Evolutionary conservation across 2,113 vertebrate species (phyloP).

Genomic region (Tupaia chinensis): DNA sequence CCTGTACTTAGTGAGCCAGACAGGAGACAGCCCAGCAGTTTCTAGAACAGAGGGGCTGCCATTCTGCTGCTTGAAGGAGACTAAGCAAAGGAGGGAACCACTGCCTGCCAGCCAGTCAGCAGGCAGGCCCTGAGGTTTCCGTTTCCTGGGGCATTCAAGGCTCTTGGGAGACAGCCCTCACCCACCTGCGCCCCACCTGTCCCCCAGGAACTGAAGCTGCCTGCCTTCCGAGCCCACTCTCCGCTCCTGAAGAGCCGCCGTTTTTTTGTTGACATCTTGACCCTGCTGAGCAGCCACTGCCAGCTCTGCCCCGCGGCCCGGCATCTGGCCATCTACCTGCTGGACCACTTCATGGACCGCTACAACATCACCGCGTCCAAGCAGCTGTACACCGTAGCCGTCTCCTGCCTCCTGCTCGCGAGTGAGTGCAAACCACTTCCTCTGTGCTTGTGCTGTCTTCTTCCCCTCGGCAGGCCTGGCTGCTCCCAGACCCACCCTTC

Average conservation of each 20-base stretch:
- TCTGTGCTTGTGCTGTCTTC: fast-evolving
- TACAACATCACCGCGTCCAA: slow-evolving; percentile 90
- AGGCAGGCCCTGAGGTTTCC: fast-evolving
- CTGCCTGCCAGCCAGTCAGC: background rate
- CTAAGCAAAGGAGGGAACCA: fast-evolving
- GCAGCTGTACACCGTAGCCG: slow-evolving; percentile 91
- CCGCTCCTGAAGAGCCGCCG: slow-evolving; percentile 94
- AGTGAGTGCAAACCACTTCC: slow-evolving; percentile 87
- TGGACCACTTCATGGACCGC: slow-evolving; percentile 96
- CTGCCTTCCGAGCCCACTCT: slow-evolving; percentile 91
- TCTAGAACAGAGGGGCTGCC: background rate
- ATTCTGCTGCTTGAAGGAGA: background rate
- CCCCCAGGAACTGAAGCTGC: slow-evolving; percentile 94
- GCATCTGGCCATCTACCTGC: slow-evolving; percentile 94
- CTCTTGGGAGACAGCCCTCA: background rate
- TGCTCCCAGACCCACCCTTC: background rate
- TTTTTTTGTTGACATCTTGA: slow-evolving; percentile 93
- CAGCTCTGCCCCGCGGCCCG: slow-evolving; percentile 92
- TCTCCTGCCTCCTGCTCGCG: slow-evolving; percentile 95
- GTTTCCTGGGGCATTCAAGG: background rate
- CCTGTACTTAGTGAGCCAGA: background rate
- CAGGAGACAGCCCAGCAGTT: background rate
- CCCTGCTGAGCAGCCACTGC: slow-evolving; percentile 92
- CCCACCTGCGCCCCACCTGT: background rate
- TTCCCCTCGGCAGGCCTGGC: background rate